Evolutionary conservation across 1,140 invertebrate species (phyloP).

Genomic region (Drosophila nasuta): DNA sequence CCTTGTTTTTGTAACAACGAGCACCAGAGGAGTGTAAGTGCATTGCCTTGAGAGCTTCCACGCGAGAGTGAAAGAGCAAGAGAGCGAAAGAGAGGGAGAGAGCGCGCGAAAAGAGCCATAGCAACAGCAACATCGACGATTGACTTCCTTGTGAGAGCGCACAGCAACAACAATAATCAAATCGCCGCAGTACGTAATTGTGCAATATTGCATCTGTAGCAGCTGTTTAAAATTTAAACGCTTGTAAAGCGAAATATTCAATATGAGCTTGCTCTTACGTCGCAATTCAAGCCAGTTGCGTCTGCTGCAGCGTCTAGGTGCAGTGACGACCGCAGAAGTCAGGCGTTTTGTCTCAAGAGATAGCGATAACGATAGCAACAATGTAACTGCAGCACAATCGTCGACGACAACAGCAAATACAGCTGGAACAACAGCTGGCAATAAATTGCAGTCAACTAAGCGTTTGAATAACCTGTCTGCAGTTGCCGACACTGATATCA

Average conservation of each 20-base stretch:
- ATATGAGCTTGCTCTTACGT: constrained; percentile 66
- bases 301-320: constrained; percentile 57
- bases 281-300: constrained; percentile 73
- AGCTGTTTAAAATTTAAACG: constrained; percentile 14
- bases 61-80: constrained; percentile 2
- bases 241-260: constrained; percentile 24
- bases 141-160: not conserved
- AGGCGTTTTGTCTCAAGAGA: constrained; percentile 54
- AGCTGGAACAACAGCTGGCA: not conserved
- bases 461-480: constrained; percentile 20
- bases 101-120: constrained; percentile 26
- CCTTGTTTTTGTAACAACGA: constrained; percentile 67
- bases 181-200: constrained; percentile 20
- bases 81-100: constrained; percentile 8
- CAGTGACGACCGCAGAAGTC: constrained; percentile 41
- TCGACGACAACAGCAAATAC: constrained; percentile 25
- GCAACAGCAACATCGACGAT: constrained; percentile 39
- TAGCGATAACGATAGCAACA: constrained; percentile 31
- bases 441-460: constrained; percentile 15
- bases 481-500: constrained; percentile 85
- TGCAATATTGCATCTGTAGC: constrained; percentile 31
- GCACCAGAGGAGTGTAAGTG: constrained; percentile 49
- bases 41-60: constrained; percentile 47
- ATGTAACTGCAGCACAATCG: constrained; percentile 13
- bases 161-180: constrained; percentile 5